A percentile compares a stretch with the other conserved stretches of the same genome.
These are phyloP conservation scores for Ormyrus thymus DNA, from an alignment of 2,888 invertebrate genomes.

Conservation along the genomic window DNA sequence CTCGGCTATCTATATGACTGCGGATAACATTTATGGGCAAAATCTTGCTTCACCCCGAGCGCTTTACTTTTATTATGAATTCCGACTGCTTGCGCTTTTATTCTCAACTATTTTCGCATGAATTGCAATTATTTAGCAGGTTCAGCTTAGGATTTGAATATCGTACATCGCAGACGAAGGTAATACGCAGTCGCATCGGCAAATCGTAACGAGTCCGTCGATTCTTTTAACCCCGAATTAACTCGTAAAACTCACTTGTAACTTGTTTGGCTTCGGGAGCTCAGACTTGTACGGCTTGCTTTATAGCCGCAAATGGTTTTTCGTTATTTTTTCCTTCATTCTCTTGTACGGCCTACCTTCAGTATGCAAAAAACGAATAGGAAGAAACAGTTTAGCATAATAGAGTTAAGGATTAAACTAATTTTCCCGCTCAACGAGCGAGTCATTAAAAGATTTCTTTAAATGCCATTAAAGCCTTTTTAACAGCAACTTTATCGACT, in stretches of 20 bases:
- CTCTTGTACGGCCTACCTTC: constrained; percentile 4
- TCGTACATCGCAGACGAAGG: too few relatives aligned
- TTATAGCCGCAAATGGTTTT: constrained; percentile 42
- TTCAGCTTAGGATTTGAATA: not conserved
- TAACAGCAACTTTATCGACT: too few relatives aligned
- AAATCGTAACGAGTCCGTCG: constrained; percentile 47
- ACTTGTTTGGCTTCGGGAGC: constrained; percentile 51
- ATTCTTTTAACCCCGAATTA: constrained; percentile 54
- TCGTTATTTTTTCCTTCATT: not conserved
- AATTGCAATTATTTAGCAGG: not conserved
- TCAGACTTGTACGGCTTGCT: constrained; percentile 53
- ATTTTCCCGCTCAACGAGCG: constrained; percentile 20
- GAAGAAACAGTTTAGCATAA: constrained; percentile 42
- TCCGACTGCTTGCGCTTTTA: not conserved
- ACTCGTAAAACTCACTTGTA: constrained; percentile 55
- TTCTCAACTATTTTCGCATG: not conserved
- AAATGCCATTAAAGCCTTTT: not conserved
- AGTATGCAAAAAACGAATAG: constrained; percentile 21
- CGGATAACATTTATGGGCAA: constrained; percentile 34
- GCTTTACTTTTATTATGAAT: constrained; percentile 1
- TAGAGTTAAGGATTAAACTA: constrained; percentile 32
- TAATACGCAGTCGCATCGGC: not conserved
- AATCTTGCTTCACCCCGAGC: not conserved
- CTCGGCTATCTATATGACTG: not conserved
- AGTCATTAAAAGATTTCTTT: constrained; percentile 31